Base-by-base conservation (phyloP, 1,140 invertebrate species). In the Gryllus bimaculatus region DNA sequence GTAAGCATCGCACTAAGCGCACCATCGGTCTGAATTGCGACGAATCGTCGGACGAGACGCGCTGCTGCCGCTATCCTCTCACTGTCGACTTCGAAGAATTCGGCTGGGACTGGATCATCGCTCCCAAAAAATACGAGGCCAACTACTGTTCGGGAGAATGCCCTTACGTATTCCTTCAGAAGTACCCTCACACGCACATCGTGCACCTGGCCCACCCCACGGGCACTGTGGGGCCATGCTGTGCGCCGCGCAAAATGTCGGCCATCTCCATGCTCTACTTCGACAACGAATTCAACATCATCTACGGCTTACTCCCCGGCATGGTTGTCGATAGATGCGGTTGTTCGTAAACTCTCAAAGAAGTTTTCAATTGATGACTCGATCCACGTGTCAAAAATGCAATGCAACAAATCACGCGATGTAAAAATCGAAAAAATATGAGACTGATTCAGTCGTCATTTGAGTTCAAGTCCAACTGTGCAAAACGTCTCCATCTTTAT, bases 81-180 rank as follows among this genome's bases (percentile, higher is more conserved):
- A 94, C 94, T 13, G 96, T 99, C 15, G 95, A 99, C 87, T 99
- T 99, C 86, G 94, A 93, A 82, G 94, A 96, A 81, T 96, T 99
- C 83, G 96, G 96, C 13, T 99, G 97, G 97, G 96, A 98, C 83
- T 99, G 97, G 94, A 97, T 99, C 83, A 96, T 99, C 54, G 97
- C 97, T 0, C 98, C 98, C 0, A 95, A 95, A 83, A 91, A 93
- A 81, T 99, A 99, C 87, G 93, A 98, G 83, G 97, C 98, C 20
- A 96, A 97, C 87, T 98, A 97, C 87, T 99, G 98, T 88, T 93
- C 93, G 80, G 98, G 98, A 7, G 94, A 98, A 83, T 99, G 98
- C 88, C 93, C 94, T 0, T 95, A 93, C 86, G 88, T 90, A 7
- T 95, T 97, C 85, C 87, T 97, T 26, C 94, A 96, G 82, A 92